Conservation (phyloP, 2,888 invertebrate genomes). For the Dasypogon diadema region DNA sequence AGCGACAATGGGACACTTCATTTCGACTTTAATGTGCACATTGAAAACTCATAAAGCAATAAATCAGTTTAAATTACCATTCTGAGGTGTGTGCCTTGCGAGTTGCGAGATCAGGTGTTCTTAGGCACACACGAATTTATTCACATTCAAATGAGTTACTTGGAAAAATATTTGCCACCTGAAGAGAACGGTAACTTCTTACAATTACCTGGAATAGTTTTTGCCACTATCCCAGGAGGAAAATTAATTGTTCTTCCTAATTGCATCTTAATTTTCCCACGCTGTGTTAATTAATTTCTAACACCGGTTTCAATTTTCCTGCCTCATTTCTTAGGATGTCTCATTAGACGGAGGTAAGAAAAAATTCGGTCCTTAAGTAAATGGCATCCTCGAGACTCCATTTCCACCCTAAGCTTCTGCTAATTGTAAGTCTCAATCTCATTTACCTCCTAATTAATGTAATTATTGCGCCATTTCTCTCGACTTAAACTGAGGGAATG, state of each 20-base stretch:
- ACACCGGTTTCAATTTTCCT: neutral
- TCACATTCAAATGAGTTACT: neutral
- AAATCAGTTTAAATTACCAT: too few species aligned
- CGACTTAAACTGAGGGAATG: too few species aligned
- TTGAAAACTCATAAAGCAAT: neutral
- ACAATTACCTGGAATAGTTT: too few species aligned
- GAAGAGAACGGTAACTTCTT: too few species aligned
- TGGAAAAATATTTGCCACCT: neutral
- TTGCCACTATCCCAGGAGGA: too few species aligned
- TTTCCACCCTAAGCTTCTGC: neutral
- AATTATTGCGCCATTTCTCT: conserved; percentile 1
- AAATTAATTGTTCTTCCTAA: too few species aligned
- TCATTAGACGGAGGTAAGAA: neutral
- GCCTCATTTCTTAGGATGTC: neutral
- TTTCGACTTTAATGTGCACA: too few species aligned
- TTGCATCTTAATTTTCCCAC: too few species aligned
- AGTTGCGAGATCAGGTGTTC: too few species aligned
- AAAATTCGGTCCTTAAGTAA: neutral
- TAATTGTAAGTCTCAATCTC: neutral
- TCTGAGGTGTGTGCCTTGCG: too few species aligned
- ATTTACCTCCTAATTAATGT: neutral
- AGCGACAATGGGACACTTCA: neutral
- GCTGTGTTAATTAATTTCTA: neutral
- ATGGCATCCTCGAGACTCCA: neutral
- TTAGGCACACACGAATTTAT: neutral